A percentile compares a stretch with the other conserved stretches of the same genome.
Conservation (phyloP, 2,113 vertebrate genomes). For the Syngnathus scovelli region DNA sequence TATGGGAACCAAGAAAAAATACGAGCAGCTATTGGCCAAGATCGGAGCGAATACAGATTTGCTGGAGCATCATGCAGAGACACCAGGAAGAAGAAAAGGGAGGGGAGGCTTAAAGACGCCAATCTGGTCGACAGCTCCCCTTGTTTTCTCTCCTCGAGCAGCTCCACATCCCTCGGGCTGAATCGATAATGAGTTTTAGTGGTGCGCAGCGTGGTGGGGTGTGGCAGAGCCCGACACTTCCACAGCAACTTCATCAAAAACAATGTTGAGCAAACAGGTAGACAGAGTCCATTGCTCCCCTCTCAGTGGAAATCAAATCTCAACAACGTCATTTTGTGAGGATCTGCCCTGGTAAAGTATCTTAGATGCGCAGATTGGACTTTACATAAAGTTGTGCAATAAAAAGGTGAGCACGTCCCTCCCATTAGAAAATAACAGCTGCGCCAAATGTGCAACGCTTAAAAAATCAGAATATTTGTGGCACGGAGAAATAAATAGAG, state of each 20-base stretch:
- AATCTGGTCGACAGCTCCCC: conserved; percentile 38
- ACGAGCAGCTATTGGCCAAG: conserved; percentile 13
- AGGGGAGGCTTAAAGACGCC: conserved; percentile 35
- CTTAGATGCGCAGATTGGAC: not conserved
- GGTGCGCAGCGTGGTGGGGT: conserved; percentile 50
- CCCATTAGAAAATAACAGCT: not conserved
- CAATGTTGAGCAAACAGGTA: not conserved
- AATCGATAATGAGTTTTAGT: conserved; percentile 46
- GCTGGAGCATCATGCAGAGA: conserved; percentile 15
- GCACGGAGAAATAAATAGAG: not conserved
- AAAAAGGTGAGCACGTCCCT: not conserved
- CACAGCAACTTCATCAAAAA: conserved; percentile 3
- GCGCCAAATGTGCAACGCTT: not conserved
- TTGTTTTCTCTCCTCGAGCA: not conserved
- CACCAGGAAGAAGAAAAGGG: not conserved
- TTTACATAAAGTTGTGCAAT: not conserved
- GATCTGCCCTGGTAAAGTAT: not conserved
- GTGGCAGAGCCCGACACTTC: conserved; percentile 42
- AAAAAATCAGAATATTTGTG: not conserved
- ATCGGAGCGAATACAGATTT: conserved; percentile 6
- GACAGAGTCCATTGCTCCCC: not conserved
- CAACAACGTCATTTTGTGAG: not conserved
- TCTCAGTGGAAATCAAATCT: not conserved
- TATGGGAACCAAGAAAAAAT: conserved; percentile 23
- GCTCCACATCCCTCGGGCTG: conserved; percentile 27